Evolutionary conservation across 2,797 vertebrate genomes (phyloP).

Genomic region (Morus bassanus): DNA sequence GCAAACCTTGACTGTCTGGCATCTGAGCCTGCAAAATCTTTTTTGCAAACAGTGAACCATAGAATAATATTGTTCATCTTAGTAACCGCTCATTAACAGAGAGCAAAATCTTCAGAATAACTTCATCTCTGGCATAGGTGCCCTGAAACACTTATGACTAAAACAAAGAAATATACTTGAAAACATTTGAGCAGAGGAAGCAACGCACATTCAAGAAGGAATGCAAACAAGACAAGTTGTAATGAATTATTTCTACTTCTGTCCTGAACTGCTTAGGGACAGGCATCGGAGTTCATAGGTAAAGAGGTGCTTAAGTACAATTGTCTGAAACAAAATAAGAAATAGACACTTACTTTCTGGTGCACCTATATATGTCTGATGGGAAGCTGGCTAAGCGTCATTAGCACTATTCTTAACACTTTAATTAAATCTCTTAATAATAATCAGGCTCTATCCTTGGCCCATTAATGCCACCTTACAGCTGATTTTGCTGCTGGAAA

Average conservation of each 20-base stretch:
- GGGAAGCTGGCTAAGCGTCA: neutral
- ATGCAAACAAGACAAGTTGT: neutral
- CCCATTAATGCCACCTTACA: neutral
- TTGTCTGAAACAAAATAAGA: neutral
- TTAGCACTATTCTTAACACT: neutral
- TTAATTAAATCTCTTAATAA: neutral
- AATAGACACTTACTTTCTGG: neutral
- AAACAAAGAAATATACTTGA: neutral
- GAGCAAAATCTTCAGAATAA: neutral
- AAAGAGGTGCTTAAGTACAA: neutral
- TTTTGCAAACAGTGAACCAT: neutral
- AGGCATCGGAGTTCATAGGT: neutral
- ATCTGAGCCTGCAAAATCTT: neutral
- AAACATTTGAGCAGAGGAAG: neutral
- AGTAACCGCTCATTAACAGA: neutral
- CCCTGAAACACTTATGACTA: neutral
- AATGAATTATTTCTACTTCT: neutral
- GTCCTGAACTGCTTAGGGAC: neutral
- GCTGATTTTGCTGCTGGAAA: neutral
- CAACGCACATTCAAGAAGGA: neutral
- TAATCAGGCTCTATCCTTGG: neutral
- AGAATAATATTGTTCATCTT: neutral
- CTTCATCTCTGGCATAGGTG: neutral
- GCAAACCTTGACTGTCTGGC: neutral
- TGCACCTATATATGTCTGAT: neutral